Percentiles rank a stretch among this genome's conserved stretches.
phyloP scores from a whole-genome alignment of 2,113 vertebrate genomes.

The Verasper variegatus region DNA sequence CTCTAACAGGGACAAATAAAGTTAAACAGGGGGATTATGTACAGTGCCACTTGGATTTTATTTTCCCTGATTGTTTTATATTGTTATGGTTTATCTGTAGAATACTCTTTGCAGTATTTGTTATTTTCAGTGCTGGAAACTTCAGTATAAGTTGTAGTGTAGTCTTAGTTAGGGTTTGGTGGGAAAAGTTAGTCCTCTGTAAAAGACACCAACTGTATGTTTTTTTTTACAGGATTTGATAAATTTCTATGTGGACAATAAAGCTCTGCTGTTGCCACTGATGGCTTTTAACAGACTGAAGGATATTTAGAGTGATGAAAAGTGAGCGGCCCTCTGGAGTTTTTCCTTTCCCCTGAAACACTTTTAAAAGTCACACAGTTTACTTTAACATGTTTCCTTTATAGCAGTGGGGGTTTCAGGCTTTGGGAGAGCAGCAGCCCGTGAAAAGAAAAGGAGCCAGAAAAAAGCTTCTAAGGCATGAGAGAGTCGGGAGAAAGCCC shows the following conservation, averaged over 20 bases:
- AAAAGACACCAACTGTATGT: no score
- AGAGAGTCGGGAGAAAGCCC: conserved; percentile 54
- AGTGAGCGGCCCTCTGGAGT: neutral
- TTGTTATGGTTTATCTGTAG: neutral
- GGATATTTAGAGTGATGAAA: neutral
- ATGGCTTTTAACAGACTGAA: neutral
- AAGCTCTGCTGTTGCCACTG: neutral
- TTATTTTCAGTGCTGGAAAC: neutral
- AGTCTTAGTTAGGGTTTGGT: no score
- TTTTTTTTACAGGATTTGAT: no score
- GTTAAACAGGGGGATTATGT: no score
- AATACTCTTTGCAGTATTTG: neutral
- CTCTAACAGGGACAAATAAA: no score
- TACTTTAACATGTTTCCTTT: neutral
- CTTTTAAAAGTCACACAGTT: neutral
- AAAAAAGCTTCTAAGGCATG: conserved; percentile 29
- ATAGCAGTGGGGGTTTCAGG: neutral
- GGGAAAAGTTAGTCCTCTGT: no score
- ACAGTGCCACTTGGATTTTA: neutral
- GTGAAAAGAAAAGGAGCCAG: conserved; percentile 24
- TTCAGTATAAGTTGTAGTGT: neutral
- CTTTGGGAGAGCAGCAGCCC: conserved; percentile 12
- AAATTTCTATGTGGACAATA: no score
- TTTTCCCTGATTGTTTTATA: neutral
- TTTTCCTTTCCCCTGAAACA: neutral